Base-by-base conservation (phyloP, 2,888 invertebrate genomes). In the Eupithecia subfuscata region DNA sequence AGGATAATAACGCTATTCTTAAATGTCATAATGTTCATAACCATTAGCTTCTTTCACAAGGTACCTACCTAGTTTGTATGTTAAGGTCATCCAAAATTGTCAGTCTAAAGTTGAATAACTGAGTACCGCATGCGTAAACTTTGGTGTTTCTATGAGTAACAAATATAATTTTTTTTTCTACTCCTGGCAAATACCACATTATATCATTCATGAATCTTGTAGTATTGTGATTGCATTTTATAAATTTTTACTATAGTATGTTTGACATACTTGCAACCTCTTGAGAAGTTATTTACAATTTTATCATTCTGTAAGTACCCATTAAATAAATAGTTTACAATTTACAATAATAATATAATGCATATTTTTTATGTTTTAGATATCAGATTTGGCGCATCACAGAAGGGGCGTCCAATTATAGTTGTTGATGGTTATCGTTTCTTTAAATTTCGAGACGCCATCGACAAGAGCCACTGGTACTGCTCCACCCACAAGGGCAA, bases 401-500 rank as follows among this genome's bases (percentile, higher is more conserved):
- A 14, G 12, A 25, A 25, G 25, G 60, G 60, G 2, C 60, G 60
- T 25, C 60, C 60, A 56, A 22, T 56, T 22, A 56, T 60, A 60
- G 12, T 60, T 25, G 60, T 60, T 60, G 60, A 60, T 25, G 60
- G 60, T 14, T 60, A 60, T 60, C 60, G 60, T 60, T 60, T 56
- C 22, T 56, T 22, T 22, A 56, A 56, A 11, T 56, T 56, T 60
- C 22, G 60, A 0, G 60, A 60, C 25, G 25, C 60, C 25, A 60
- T n/a, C 22, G 60, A 60, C 22, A 60, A 60, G 25, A 60, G 22
- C 25, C 60, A 60, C 25, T 60, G 60, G 60, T 60, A 60, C 25
- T 60, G 60, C 60, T 60, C 60, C 12, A 60, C 60, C 60, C 60
- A 60, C 25, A 22, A 25, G 60, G 60, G 22, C 7, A 60, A 60